phyloP scores from a whole-genome alignment of 2,888 invertebrate genomes.

The Eucriotettix oculatus region DNA sequence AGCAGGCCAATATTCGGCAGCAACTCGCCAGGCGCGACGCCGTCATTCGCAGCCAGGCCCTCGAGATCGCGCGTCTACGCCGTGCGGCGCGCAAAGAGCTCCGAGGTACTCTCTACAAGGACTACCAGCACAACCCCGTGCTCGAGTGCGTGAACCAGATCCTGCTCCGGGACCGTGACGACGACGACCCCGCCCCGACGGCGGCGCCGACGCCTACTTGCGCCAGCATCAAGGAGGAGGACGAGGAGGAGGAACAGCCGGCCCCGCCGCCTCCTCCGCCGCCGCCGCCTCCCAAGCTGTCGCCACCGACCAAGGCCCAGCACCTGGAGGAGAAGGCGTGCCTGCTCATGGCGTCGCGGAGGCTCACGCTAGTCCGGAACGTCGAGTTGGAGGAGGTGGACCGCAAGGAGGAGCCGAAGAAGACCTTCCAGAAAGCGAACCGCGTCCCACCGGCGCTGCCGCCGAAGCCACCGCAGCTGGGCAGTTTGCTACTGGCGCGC shows the following conservation, averaged over 20 bases:
- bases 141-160: slow-evolving; percentile 77
- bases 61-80: neutral
- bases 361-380: slow-evolving; percentile 28
- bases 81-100: slow-evolving; percentile 15
- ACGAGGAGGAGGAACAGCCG: slow-evolving; percentile 6
- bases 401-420: slow-evolving; percentile 22
- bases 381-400: slow-evolving; percentile 33
- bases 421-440: neutral
- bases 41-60: slow-evolving; percentile 37
- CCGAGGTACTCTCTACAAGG: slow-evolving; percentile 22
- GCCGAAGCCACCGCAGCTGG: slow-evolving; percentile 40
- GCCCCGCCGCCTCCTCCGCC: slow-evolving; percentile 9
- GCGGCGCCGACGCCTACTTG: slow-evolving; percentile 18
- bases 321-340: slow-evolving; percentile 23
- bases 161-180: slow-evolving; percentile 43
- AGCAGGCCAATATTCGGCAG: slow-evolving; percentile 52
- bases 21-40: slow-evolving; percentile 53
- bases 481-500: neutral
- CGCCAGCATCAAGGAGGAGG: slow-evolving; percentile 14
- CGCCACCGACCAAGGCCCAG: slow-evolving; percentile 8
- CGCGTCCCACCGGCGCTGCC: slow-evolving; percentile 53
- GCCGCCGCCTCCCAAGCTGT: slow-evolving; percentile 8
- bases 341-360: slow-evolving; percentile 22
- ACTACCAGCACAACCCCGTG: slow-evolving; percentile 63
- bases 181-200: slow-evolving; percentile 16